Base-by-base conservation (phyloP, 1,140 invertebrate genomes). In the Brachionus calyciflorus region DNA sequence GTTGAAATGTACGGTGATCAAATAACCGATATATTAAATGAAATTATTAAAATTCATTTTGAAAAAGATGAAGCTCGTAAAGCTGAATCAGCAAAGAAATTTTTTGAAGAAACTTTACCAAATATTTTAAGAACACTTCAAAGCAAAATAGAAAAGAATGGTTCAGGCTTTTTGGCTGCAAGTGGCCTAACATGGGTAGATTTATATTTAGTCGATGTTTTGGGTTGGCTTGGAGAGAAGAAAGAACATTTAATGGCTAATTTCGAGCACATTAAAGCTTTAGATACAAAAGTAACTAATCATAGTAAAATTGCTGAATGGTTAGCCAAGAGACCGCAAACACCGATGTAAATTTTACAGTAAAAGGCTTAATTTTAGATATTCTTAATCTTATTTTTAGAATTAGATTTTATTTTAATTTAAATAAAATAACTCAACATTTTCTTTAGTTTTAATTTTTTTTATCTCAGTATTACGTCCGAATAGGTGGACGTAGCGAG, bases 51-150 rank as follows among this genome's bases (percentile, higher is more conserved):
- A 26, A 49, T 55, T 51, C 30, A 51, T 14, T 73, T 73, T 14
- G 69, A 73, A 73, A 49, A 49, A 73, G 69, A 73, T 73, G 69
- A 73, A 73, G 30, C n/a, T 14, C 30, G 37, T 12, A 73, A 73
- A 41, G 33, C 14, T 21, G 69, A 73, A 55, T 9, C n/a, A 2
- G 7, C 5, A 9, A 41, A 49, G 10, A 49, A 55, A 51, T 55
- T 33, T 0, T 19, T 10, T 3, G 33, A 17, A 12, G 69, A 73
- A 40, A 51, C 51, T 10, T 19, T 73, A 12, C 69, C 46, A 19
- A 49, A 55, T 51, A 37, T 12, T 12, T 73, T 73, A 12, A 55
- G 24, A 49, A 6, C 51, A 21, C 51, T 73, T 12, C 46, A 73
- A 14, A n/a, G 33, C 4, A 33, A 30, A 51, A 49, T 73, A 12